phyloP scores from a whole-genome alignment of 2,113 vertebrate species.

The Bucco capensis region DNA sequence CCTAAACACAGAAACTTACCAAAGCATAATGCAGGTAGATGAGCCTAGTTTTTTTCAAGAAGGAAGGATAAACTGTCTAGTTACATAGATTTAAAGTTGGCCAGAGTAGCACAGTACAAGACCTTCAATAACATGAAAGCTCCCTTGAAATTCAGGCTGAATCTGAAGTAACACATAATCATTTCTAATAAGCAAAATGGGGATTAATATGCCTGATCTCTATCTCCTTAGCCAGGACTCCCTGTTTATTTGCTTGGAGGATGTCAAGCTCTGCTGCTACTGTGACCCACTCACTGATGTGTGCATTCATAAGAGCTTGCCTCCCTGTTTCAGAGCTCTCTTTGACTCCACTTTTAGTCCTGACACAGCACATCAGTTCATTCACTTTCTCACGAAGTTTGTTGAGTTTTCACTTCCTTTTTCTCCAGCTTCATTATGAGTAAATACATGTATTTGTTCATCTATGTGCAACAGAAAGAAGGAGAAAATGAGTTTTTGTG shows the following conservation, averaged over 20 bases:
- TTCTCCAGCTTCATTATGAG: not conserved
- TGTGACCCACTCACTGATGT: not conserved
- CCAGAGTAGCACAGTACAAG: not conserved
- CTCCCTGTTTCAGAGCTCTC: not conserved
- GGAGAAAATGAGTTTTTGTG: not conserved
- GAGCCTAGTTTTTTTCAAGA: not conserved
- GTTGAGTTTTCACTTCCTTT: not conserved
- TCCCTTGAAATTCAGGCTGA: not conserved
- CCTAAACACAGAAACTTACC: not conserved
- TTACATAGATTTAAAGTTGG: not conserved
- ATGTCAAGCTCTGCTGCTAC: not conserved
- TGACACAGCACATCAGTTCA: not conserved
- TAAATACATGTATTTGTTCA: not conserved
- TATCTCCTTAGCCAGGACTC: not conserved
- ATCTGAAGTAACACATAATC: not conserved
- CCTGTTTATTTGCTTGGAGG: not conserved
- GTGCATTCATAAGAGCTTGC: not conserved
- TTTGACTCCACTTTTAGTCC: not conserved
- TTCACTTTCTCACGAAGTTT: not conserved
- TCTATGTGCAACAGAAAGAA: not conserved
- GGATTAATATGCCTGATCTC: not conserved
- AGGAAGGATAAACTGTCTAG: not conserved
- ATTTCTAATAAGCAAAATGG: not conserved
- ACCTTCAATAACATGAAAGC: not conserved
- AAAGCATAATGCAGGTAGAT: not conserved